Evolutionary conservation across 2,797 vertebrate genomes (phyloP), one percentile per base, ranked within the genome.

Genomic region (Acestrorhynchus altus): DNA sequence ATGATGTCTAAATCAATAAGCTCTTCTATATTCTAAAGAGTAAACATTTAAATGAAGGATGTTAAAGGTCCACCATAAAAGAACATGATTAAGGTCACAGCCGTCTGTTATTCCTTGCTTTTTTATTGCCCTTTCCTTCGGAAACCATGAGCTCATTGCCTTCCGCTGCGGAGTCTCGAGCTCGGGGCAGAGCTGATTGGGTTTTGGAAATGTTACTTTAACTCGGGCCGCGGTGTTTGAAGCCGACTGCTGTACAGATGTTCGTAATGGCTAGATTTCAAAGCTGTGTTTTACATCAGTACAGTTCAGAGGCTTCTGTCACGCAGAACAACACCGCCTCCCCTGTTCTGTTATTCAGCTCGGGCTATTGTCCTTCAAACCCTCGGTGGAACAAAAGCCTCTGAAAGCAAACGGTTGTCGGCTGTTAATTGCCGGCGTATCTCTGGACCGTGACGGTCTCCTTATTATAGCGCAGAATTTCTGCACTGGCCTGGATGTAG

Each of bases 351-450:
- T 52, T 79, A 70, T 77, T 79, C 42, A 51, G 16, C 64, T 59
- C 8, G 31, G 63, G 20, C 16, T 59, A 65, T 70, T 77, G 74
- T 77, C 78, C 76, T 66, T 77, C 74, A 74, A 59, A 80, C 44
- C 28, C 64, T 70, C 60, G 16, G 60, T 77, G 57, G 4, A 39
- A 74, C 31, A 80, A 79, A 72, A 80, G 78, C 74, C 59, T 65
- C 73, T 73, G 79, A 77, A 67, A 80, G 49, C 63, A 52, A 80
- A 56, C 31, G 57, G 60, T 71, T 74, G 66, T 44, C 63, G 59
- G 78, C 74, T 74, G 65, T 63, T 81, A 81, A 81, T 81, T 83
- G 78, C 74, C 63, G n/a, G 59, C 59, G 54, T 70, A 74, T 80
- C 74, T 74, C 39, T 18, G 65, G 70, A 81, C 70, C 46, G 20